Conservation (phyloP, 2,797 vertebrate species). For the Callimico goeldii region DNA sequence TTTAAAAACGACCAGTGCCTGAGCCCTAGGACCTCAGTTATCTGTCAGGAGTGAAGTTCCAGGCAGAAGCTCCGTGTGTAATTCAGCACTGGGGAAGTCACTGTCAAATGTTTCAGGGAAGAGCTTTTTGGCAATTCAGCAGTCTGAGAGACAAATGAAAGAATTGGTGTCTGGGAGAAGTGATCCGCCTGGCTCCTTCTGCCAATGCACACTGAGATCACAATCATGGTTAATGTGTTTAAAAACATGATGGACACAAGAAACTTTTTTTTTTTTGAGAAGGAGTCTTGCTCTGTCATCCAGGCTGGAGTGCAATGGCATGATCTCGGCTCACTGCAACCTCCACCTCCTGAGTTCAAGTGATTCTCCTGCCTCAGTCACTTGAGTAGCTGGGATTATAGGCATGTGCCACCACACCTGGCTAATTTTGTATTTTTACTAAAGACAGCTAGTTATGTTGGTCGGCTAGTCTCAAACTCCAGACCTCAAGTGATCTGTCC, state of each 20-base stretch:
- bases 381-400: too few relatives aligned
- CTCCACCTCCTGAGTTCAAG: too few relatives aligned
- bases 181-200: not conserved
- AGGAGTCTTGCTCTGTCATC: not conserved
- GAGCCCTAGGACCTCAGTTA: not conserved
- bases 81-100: not conserved
- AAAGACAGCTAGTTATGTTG: too few relatives aligned
- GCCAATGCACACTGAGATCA: not conserved
- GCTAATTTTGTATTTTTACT: too few relatives aligned
- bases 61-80: not conserved
- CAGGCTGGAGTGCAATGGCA: not conserved
- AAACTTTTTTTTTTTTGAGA: not conserved
- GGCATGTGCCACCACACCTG: too few relatives aligned
- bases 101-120: not conserved
- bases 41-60: not conserved
- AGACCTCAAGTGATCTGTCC: too few relatives aligned
- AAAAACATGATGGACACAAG: not conserved
- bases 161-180: not conserved
- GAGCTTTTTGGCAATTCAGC: not conserved
- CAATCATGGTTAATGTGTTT: not conserved
- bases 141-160: not conserved
- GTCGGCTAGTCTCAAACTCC: too few relatives aligned
- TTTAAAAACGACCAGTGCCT: not conserved
- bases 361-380: too few relatives aligned
- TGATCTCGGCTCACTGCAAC: not conserved